These are phyloP conservation scores for Drosophila rellima DNA, from an alignment of 2,888 invertebrate genomes.

Conservation along the genomic window DNA sequence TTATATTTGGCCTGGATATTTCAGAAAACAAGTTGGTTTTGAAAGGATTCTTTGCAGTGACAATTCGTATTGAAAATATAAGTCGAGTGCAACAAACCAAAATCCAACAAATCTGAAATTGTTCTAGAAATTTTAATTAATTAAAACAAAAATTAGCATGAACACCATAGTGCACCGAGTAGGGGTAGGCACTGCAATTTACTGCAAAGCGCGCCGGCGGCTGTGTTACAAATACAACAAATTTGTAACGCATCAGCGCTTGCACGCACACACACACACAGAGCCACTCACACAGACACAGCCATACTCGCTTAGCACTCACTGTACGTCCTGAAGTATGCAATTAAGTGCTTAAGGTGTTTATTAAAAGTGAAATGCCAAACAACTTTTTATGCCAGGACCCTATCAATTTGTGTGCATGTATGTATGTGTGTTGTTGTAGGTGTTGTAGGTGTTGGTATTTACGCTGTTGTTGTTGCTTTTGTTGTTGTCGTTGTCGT, in stretches of 20 bases:
- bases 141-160: too few relatives aligned
- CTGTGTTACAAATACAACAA: conserved; percentile 15
- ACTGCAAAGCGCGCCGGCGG: conserved; percentile 14
- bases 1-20: too few relatives aligned
- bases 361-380: conserved; percentile 75
- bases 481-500: conserved; percentile 16
- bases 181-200: not conserved
- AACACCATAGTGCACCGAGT: too few relatives aligned
- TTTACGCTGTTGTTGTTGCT: conserved; percentile 1
- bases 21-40: too few relatives aligned
- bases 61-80: too few relatives aligned
- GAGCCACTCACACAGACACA: conserved; percentile 4
- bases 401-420: conserved; percentile 41
- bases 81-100: too few relatives aligned
- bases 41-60: too few relatives aligned
- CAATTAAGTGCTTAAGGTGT: conserved; percentile 74
- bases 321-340: conserved; percentile 47
- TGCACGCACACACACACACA: conserved; percentile 11
- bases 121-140: too few relatives aligned
- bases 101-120: too few relatives aligned
- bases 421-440: conserved; percentile 10
- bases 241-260: conserved; percentile 41
- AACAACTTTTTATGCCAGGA: conserved; percentile 54
- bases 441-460: conserved; percentile 4
- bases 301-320: conserved; percentile 19